Evolutionary conservation across 2,113 vertebrate genomes (phyloP).

Genomic region (Macroglossus sobrinus): DNA sequence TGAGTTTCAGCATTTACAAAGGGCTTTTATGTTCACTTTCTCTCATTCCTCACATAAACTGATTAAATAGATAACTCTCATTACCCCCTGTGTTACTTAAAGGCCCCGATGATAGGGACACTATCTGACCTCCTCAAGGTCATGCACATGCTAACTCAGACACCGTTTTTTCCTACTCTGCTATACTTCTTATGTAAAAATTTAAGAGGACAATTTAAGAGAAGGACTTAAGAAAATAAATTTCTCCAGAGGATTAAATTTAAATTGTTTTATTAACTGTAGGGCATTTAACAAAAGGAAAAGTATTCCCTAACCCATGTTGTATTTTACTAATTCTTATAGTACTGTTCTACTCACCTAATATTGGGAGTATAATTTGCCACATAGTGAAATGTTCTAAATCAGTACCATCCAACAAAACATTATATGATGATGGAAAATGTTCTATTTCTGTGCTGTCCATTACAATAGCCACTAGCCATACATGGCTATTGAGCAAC

Average conservation of each 20-base stretch:
- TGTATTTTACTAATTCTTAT: slow-evolving; percentile 7
- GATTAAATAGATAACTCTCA: not conserved
- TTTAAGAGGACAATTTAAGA: not conserved
- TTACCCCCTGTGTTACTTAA: not conserved
- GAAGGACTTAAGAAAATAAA: slow-evolving; percentile 37
- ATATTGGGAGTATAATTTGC: not conserved
- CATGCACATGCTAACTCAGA: not conserved
- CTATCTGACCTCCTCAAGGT: slow-evolving; percentile 14
- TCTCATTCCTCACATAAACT: not conserved
- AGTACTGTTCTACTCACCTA: not conserved
- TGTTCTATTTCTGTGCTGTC: not conserved
- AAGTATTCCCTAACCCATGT: not conserved
- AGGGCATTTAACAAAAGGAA: slow-evolving; percentile 8
- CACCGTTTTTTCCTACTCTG: not conserved
- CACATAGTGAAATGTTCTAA: not conserved
- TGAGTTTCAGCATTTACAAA: not conserved
- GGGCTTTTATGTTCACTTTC: not conserved
- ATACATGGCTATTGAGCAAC: not conserved
- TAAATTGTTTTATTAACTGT: slow-evolving; percentile 31
- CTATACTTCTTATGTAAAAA: not conserved
- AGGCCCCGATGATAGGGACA: not conserved
- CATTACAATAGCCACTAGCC: not conserved
- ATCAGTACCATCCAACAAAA: not conserved
- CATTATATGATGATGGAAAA: not conserved
- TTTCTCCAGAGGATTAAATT: not conserved